Evolutionary conservation across 2,113 vertebrate species (phyloP).

Genomic region (Syrmaticus mikado): DNA sequence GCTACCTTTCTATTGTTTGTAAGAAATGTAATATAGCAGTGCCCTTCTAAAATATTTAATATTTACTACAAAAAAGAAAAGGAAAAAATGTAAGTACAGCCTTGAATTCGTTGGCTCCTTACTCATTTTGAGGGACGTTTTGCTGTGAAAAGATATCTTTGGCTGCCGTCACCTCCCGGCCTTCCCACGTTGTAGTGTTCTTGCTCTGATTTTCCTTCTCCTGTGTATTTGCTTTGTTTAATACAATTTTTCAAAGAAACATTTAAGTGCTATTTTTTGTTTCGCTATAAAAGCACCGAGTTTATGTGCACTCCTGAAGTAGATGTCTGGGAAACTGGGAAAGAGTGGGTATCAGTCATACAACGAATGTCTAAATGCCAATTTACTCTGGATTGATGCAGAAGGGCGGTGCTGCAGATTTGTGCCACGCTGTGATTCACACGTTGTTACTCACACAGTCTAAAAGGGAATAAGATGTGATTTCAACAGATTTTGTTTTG

Average conservation of each 20-base stretch:
- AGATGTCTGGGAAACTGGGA: not conserved
- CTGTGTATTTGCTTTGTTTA: not conserved
- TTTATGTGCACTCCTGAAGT: not conserved
- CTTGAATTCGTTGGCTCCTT: not conserved
- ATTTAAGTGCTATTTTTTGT: not conserved
- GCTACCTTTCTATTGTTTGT: conserved; percentile 57
- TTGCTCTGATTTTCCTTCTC: not conserved
- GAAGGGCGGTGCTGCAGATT: not conserved
- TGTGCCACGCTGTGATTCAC: not conserved
- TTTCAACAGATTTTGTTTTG: not conserved
- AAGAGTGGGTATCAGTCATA: not conserved
- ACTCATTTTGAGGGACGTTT: not conserved
- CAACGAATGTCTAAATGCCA: not conserved
- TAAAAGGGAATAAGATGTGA: not conserved
- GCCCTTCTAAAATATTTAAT: not conserved
- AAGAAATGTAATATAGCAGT: conserved; percentile 43
- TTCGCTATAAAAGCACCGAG: not conserved
- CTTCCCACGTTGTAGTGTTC: not conserved
- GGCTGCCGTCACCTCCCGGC: not conserved
- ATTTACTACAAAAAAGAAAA: not conserved
- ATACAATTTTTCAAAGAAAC: conserved; percentile 24
- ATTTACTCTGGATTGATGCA: not conserved
- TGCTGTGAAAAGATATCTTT: not conserved
- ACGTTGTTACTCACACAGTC: not conserved
- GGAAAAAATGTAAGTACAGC: not conserved